phyloP scores from a whole-genome alignment of 2,888 invertebrate species.

The Omphaloscelis lunosa region DNA sequence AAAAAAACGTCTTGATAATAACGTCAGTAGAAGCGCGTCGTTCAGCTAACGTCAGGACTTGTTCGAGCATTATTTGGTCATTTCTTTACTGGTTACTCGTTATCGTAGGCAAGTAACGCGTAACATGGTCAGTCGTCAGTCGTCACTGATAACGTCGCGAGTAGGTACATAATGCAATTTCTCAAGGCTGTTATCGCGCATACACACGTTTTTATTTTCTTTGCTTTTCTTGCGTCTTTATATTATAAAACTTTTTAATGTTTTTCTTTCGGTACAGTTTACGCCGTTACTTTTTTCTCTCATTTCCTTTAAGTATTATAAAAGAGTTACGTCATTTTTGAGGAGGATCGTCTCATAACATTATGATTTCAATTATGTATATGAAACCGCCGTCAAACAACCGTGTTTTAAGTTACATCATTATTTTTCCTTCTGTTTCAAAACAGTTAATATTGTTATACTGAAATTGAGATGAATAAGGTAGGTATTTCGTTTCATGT shows the following conservation, averaged over 20 bases:
- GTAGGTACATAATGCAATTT: conserved; percentile 63
- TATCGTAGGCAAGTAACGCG: conserved; percentile 64
- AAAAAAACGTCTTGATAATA: not conserved
- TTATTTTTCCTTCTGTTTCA: not conserved
- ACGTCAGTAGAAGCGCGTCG: conserved; percentile 40
- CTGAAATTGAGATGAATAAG: not conserved
- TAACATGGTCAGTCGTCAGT: conserved; percentile 59
- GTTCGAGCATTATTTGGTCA: conserved; percentile 46
- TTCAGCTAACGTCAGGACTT: conserved; percentile 41
- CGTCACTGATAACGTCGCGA: conserved; percentile 65
- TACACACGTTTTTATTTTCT: conserved; percentile 39
- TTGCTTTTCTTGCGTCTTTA: conserved; percentile 25
- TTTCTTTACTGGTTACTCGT: conserved; percentile 57
- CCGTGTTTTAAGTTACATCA: not conserved
- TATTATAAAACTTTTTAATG: not conserved
- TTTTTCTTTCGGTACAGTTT: conserved; percentile 9
- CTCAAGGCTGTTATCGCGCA: conserved; percentile 56
- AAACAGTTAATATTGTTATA: not conserved
- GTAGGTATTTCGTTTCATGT: not conserved
- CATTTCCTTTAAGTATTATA: conserved; percentile 16
- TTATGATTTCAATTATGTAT: conserved; percentile 5
- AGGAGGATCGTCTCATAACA: not conserved
- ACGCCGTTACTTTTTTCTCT: not conserved
- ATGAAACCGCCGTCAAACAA: no score
- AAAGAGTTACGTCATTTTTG: not conserved